Base-by-base conservation (phyloP, 2,888 invertebrate genomes). In the Lydus trimaculatus region DNA sequence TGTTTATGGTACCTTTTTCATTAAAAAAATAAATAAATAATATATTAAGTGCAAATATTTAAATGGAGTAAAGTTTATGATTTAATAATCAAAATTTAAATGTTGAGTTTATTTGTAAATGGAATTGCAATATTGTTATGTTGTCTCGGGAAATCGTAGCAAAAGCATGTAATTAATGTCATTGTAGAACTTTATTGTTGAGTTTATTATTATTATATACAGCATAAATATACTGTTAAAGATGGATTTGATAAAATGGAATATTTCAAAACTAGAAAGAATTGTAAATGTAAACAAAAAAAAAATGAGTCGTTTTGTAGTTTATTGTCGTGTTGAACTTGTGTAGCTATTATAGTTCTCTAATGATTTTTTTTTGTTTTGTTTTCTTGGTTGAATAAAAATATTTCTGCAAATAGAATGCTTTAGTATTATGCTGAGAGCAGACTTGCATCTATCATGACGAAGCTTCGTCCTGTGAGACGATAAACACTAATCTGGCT, bases 321-420 rank as follows among this genome's bases (percentile, higher is more conserved):
- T 58, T 70, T 66, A 64, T 64, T 70, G 66, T 70, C 64, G 70
- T 70, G 66, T 69, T 69, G 63, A 69, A 63, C 39, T 61, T 67
- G 15, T 67, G 36, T 68, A 68, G 64, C 56, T 58, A 28, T n/a
- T n/a, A 65, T 59, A 31, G 33, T 68, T 69, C 62, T 69, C 59
- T 20, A 2, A n/a, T n/a, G n/a, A n/a, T n/a, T n/a, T 48, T 20
- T 48, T 9, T 20, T 43, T 43, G 1, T 5, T 43, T 48, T 20
- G 13, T 36, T 20, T 1, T 48, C 28, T 25, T 15, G 28, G 15
- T 28, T 52, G 15, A 56, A 56, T 56, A 56, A 56, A 52, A 56
- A 28, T 56, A 28, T 56, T 4, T 56, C 56, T 43, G n/a, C n/a
- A 5, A 43, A 15, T 4, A 13, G 15, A 36, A 36, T 13, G 13